Percentiles rank a stretch among this genome's conserved stretches.
Evolutionary conservation across 2,797 vertebrate species (phyloP).

Genomic region (Ptychobarbus kaznakovi): DNA sequence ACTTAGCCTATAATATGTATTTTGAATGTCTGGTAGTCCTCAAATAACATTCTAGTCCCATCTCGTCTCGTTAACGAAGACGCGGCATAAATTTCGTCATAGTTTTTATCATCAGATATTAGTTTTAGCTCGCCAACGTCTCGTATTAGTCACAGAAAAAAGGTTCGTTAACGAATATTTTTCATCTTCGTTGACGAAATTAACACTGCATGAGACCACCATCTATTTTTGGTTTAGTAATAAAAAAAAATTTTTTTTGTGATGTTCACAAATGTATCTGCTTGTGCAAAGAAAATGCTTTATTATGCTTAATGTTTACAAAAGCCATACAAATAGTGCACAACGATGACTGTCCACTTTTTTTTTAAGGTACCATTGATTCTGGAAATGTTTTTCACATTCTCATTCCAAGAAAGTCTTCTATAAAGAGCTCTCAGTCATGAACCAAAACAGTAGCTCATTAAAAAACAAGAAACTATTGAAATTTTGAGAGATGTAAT

Average conservation of each 20-base stretch:
- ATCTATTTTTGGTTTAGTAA: not conserved
- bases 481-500: not conserved
- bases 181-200: no score
- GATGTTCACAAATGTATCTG: conserved; percentile 6
- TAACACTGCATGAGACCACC: not conserved
- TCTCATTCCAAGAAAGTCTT: not conserved
- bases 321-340: not conserved
- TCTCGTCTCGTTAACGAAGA: no score
- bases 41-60: no score
- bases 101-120: no score
- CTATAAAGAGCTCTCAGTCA: not conserved
- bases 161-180: no score
- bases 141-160: no score
- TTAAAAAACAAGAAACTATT: no score
- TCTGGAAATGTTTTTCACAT: not conserved
- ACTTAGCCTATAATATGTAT: no score
- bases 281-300: conserved; percentile 7
- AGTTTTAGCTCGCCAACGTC: no score
- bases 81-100: no score
- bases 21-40: no score
- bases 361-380: not conserved
- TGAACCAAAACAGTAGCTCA: not conserved
- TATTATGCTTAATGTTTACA: not conserved
- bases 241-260: not conserved
- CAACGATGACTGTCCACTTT: not conserved